phyloP scores from a whole-genome alignment of 2,113 vertebrate genomes.

The Passer montanus region DNA sequence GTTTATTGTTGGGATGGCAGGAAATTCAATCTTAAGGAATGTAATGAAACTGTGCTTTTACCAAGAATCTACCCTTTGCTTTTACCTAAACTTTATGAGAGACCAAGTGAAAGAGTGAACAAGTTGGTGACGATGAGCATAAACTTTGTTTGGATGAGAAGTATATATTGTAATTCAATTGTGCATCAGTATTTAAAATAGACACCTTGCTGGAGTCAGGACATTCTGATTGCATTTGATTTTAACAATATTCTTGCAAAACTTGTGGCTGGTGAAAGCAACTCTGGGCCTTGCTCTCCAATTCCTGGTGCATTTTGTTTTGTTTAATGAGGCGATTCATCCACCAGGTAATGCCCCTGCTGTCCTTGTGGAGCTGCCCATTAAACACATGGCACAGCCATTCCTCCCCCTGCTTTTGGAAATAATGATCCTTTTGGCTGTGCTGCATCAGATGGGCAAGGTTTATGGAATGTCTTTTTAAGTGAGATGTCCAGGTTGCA shows the following conservation, averaged over 20 bases:
- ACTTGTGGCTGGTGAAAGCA: not conserved
- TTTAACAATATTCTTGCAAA: not conserved
- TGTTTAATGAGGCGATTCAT: not conserved
- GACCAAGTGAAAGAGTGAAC: not conserved
- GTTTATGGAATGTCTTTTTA: not conserved
- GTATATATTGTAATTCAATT: not conserved
- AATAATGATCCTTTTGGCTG: not conserved
- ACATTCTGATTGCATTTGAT: not conserved
- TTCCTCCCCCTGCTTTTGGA: not conserved
- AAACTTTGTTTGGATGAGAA: not conserved
- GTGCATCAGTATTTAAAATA: not conserved
- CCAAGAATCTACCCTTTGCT: not conserved
- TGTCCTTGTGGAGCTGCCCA: not conserved
- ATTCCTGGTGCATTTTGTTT: not conserved
- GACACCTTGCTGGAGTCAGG: not conserved
- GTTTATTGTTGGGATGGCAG: not conserved
- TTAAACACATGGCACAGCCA: not conserved
- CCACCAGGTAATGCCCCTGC: not conserved
- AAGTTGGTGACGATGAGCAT: rapidly evolving
- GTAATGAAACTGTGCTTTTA: not conserved
- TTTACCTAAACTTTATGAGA: not conserved
- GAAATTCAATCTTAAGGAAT: not conserved
- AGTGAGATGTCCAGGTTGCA: not conserved
- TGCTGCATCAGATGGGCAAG: not conserved
- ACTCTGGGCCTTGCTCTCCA: not conserved